These are phyloP conservation scores for Rhodinocichla rosea DNA, from an alignment of 2,113 vertebrate species.

Conservation along the genomic window DNA sequence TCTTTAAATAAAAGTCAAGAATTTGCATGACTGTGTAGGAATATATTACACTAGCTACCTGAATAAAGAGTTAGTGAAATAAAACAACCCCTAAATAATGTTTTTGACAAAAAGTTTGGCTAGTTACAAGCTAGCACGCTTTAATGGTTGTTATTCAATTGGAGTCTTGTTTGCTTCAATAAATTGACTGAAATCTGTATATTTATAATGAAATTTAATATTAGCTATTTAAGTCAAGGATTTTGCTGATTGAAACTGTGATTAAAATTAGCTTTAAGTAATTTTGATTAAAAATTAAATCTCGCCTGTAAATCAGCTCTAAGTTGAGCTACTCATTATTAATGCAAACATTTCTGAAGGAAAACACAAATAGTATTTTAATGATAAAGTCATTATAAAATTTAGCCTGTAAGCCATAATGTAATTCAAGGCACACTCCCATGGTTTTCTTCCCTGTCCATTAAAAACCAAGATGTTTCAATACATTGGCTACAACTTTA, in stretches of 20 bases:
- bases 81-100: not conserved
- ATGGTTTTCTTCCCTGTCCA: not conserved
- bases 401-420: not conserved
- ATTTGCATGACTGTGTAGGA: not conserved
- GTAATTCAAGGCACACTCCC: not conserved
- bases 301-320: not conserved
- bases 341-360: not conserved
- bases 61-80: not conserved
- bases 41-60: not conserved
- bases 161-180: not conserved
- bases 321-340: not conserved
- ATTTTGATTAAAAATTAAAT: not conserved
- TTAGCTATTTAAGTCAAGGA: not conserved
- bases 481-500: not conserved
- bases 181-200: not conserved
- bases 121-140: not conserved
- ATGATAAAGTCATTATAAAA: not conserved
- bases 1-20: not conserved
- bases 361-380: not conserved
- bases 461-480: not conserved
- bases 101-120: not conserved
- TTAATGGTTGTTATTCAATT: not conserved
- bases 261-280: not conserved
- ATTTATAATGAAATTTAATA: not conserved
- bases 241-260: not conserved